These are phyloP conservation scores for Eupithecia vulgata DNA, from an alignment of 2,888 invertebrate genomes.

Conservation along the genomic window DNA sequence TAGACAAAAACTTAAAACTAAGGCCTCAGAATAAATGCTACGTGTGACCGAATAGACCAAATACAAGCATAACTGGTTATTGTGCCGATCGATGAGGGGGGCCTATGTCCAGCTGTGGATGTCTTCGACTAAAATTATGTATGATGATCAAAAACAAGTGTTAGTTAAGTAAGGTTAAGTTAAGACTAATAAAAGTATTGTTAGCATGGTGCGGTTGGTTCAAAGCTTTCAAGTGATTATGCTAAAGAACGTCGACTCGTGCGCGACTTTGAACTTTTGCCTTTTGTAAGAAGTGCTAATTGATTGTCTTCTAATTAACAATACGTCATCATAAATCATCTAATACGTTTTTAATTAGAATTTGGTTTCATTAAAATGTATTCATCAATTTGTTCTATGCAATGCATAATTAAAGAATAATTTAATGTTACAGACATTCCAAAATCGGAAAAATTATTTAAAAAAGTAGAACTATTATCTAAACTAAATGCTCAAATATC, in stretches of 20 bases:
- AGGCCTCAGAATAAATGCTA: too few species aligned
- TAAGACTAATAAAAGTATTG: background rate
- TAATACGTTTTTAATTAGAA: background rate
- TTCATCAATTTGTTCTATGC: background rate
- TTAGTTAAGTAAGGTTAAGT: background rate
- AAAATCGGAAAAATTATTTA: too few species aligned
- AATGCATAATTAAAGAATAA: background rate
- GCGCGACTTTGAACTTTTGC: slow-evolving; percentile 26
- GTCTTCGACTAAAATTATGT: background rate
- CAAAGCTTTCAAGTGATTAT: slow-evolving; percentile 11
- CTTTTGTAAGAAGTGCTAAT: slow-evolving; percentile 31
- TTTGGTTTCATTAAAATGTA: background rate
- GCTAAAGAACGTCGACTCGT: slow-evolving; percentile 4
- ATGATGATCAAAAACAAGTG: background rate
- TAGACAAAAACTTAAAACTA: too few species aligned
- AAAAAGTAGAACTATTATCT: too few species aligned
- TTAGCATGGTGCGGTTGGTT: background rate
- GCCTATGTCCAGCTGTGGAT: background rate
- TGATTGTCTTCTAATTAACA: slow-evolving; percentile 32
- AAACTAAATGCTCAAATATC: too few species aligned
- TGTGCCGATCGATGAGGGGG: background rate
- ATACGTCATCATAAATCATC: slow-evolving; percentile 35
- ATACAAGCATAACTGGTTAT: too few species aligned
- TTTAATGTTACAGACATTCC: background rate
- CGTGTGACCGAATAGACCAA: too few species aligned